Conservation (phyloP, 2,797 vertebrate species). For the Argya squamiceps region DNA sequence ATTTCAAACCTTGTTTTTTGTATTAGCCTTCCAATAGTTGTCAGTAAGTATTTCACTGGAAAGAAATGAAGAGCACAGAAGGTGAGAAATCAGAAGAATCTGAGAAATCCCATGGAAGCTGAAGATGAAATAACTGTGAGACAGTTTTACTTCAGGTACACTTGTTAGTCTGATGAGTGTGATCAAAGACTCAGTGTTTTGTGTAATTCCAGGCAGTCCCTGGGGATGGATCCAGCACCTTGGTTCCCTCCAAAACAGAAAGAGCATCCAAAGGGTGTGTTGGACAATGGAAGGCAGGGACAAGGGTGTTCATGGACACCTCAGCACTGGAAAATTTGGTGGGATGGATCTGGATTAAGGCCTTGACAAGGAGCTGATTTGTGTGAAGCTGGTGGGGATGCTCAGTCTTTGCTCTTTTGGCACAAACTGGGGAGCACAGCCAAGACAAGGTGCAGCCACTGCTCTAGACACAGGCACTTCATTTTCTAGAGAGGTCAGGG, state of each 20-base stretch:
- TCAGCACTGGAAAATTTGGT: fast-evolving
- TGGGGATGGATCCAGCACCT: background rate
- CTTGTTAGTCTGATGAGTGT: background rate
- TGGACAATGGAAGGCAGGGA: fast-evolving
- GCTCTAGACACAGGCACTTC: background rate
- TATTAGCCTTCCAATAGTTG: background rate
- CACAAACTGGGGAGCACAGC: background rate
- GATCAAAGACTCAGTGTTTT: background rate
- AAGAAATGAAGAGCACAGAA: background rate
- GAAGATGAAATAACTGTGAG: background rate
- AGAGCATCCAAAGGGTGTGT: fast-evolving
- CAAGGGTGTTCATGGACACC: background rate
- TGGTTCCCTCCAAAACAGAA: fast-evolving
- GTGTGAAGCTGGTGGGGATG: background rate
- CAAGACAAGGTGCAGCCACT: background rate
- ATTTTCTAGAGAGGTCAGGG: background rate
- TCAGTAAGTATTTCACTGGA: background rate
- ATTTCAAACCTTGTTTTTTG: background rate
- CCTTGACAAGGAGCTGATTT: background rate
- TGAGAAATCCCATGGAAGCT: background rate
- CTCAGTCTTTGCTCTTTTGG: background rate
- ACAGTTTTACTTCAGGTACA: background rate
- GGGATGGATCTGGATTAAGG: background rate
- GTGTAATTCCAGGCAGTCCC: background rate
- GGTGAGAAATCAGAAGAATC: background rate